These are phyloP conservation scores for Lucinisca nassula DNA, from an alignment of 2,888 invertebrate genomes.

Conservation along the genomic window DNA sequence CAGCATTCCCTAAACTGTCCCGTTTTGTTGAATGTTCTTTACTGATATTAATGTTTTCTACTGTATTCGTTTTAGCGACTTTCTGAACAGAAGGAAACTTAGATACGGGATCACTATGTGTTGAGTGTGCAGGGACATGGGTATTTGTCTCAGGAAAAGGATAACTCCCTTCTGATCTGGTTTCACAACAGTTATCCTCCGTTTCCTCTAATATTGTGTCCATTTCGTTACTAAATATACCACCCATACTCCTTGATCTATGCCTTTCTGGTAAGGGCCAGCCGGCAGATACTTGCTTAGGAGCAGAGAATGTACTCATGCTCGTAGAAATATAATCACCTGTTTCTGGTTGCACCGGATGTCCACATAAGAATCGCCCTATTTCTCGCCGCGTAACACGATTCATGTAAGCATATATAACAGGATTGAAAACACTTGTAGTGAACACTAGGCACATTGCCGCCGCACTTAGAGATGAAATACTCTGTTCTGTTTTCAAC, in stretches of 20 bases:
- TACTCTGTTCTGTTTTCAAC: constrained; percentile 2
- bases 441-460: constrained; percentile 75
- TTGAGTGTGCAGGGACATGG: neutral
- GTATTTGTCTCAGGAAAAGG: neutral
- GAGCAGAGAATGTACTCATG: constrained; percentile 62
- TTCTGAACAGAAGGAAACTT: neutral
- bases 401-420: constrained; percentile 81
- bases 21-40: neutral
- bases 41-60: neutral
- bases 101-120: neutral
- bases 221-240: constrained; percentile 66
- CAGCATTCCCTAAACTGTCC: neutral
- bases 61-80: too few relatives aligned
- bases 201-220: constrained; percentile 71
- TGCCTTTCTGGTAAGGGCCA: constrained; percentile 30
- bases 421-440: constrained; percentile 74
- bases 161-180: constrained; percentile 12
- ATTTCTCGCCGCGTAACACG: constrained; percentile 76
- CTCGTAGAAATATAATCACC: constrained; percentile 74
- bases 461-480: constrained; percentile 64
- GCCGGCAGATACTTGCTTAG: constrained; percentile 29
- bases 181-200: constrained; percentile 45
- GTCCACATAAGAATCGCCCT: constrained; percentile 72
- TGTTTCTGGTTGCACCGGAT: constrained; percentile 56
- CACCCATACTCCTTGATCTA: constrained; percentile 40